Percentiles rank a stretch among this genome's conserved stretches.
phyloP scores from a whole-genome alignment of 2,888 invertebrate species.

The Lysandra coridon region DNA sequence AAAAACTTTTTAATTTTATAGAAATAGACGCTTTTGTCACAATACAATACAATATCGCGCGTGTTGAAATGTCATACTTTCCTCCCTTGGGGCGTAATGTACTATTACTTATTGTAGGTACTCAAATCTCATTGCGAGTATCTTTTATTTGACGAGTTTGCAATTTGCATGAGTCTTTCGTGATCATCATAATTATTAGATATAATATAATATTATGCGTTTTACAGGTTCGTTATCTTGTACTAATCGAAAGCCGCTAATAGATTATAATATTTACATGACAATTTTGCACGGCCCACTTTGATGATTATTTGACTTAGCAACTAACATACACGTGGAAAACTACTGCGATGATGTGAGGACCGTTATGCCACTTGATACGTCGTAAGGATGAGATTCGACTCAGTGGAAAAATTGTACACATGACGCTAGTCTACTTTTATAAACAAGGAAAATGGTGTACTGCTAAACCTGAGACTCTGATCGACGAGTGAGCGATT shows the following conservation, averaged over 20 bases:
- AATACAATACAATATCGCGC: too few species aligned
- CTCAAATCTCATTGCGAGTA: too few species aligned
- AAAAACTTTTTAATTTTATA: too few species aligned
- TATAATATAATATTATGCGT: too few species aligned
- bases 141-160: too few species aligned
- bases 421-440: not conserved
- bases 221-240: too few species aligned
- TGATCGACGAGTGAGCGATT: conserved; percentile 8
- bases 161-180: too few species aligned
- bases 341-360: not conserved
- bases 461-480: not conserved
- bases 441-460: conserved; percentile 3
- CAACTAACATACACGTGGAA: not conserved
- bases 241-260: not conserved
- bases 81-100: too few species aligned
- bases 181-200: too few species aligned
- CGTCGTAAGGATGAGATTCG: conserved; percentile 1
- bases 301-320: not conserved
- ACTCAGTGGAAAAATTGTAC: conserved; percentile 9
- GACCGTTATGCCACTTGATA: not conserved
- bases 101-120: too few species aligned
- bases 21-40: too few species aligned
- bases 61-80: too few species aligned
- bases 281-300: not conserved
- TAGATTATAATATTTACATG: not conserved